Evolutionary conservation across 2,888 invertebrate species (phyloP).

Genomic region (Sphaerophoria rueppellii): DNA sequence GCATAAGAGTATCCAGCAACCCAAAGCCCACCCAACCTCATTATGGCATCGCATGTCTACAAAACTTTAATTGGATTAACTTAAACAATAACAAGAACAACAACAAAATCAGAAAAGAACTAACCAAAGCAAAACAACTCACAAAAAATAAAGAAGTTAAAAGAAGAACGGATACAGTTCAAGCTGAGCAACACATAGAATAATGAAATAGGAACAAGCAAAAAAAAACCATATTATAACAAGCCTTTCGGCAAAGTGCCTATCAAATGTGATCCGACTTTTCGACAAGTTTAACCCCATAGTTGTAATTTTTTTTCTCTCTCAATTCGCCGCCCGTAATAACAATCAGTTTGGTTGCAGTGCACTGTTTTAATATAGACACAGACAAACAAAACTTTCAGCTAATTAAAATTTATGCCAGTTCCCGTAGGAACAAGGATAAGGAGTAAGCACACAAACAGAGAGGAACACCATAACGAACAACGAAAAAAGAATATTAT

Average conservation of each 20-base stretch:
- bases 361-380: constrained; percentile 27
- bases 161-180: constrained; percentile 62
- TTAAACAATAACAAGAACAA: constrained; percentile 66
- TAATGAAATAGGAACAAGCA: constrained; percentile 53
- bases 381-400: constrained; percentile 67
- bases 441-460: constrained; percentile 12
- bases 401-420: constrained; percentile 72
- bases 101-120: constrained; percentile 15
- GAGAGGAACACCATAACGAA: neutral
- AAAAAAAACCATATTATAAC: constrained; percentile 17
- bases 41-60: constrained; percentile 66
- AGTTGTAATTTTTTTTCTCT: constrained; percentile 22
- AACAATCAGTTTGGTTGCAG: constrained; percentile 55
- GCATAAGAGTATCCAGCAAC: neutral
- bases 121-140: constrained; percentile 14
- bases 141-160: constrained; percentile 13
- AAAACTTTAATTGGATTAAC: constrained; percentile 73
- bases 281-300: constrained; percentile 66
- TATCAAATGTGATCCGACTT: constrained; percentile 71
- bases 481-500: constrained; percentile 6
- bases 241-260: constrained; percentile 63
- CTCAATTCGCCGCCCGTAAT: constrained; percentile 2
- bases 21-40: constrained; percentile 27
- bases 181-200: constrained; percentile 60
- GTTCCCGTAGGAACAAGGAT: constrained; percentile 54